These are phyloP conservation scores for Spialia ferax DNA, from an alignment of 2,888 invertebrate species.

Conservation along the genomic window DNA sequence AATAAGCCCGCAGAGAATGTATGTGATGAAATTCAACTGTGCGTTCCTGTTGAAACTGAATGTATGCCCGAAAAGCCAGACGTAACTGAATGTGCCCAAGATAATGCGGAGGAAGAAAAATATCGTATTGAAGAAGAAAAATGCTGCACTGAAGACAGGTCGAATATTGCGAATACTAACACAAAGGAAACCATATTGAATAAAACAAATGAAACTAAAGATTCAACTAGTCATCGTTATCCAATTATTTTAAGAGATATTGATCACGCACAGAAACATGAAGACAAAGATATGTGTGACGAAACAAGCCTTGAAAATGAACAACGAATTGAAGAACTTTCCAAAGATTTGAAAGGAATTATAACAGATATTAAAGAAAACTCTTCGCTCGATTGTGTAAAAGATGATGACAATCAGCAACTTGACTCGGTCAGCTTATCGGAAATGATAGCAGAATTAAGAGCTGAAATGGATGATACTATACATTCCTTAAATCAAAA, in stretches of 20 bases:
- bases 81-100: slow-evolving; percentile 7
- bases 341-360: background rate
- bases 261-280: slow-evolving; percentile 20
- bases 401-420: background rate
- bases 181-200: background rate
- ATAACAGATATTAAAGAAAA: background rate
- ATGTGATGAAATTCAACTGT: slow-evolving; percentile 12
- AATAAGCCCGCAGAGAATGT: slow-evolving; percentile 27
- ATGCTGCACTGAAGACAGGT: background rate
- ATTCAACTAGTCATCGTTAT: slow-evolving; percentile 16
- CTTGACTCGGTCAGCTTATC: slow-evolving; percentile 18
- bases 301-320: slow-evolving; percentile 3
- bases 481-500: slow-evolving; percentile 30
- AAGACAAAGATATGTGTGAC: background rate
- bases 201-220: background rate
- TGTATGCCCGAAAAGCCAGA: slow-evolving; percentile 13
- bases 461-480: slow-evolving; percentile 48
- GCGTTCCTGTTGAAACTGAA: slow-evolving; percentile 6
- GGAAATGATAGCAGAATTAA: slow-evolving; percentile 45
- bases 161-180: background rate
- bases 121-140: slow-evolving; percentile 14
- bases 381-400: slow-evolving; percentile 8
- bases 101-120: slow-evolving; percentile 17
- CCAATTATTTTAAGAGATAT: slow-evolving; percentile 35
- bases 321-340: background rate